Base-by-base conservation (phyloP, 92 coral and sea anemone species). In the Meandrina meandrites region DNA sequence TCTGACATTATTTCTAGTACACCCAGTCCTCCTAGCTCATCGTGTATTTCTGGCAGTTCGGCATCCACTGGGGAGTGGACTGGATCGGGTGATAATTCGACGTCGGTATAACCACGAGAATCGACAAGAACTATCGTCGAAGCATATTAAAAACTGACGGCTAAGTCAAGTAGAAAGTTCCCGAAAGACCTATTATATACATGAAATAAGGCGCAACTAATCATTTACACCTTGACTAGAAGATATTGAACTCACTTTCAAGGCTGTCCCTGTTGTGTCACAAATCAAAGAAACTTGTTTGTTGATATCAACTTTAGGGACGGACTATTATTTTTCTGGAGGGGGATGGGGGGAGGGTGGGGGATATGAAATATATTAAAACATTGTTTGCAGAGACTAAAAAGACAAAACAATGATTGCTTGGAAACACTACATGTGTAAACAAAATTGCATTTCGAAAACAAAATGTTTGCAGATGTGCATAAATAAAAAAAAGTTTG, bases 1-100 rank as follows among this genome's bases (percentile, higher is more conserved):
- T 62, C 82, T 21, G 89, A 79, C 11, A 77, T 77, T 7, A 37
- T 76, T 57, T 92, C 94, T 16, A 90, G 86, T 60, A 90, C 93
- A 32, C 93, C 95, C 50, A 92, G 95, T 56, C 93, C 95, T 21
- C 88, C 82, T 50, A 92, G 95, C 80, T 91, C 94, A 14, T 91
- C 89, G 15, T 76, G 90, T 32, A 54, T 84, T 60, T 91, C 94
- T 28, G 86, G 89, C 40, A 91, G 94, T 36, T 88, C 94, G 50
- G 91, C 74, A 16, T 86, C 89, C 8, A 86, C 89, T 9, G 85
- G 89, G 19, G 89, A 86, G 48, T 86, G 89, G 89, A 86, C 89
- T 34, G 89, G 89, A 13, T 79, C 84, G 9, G 89, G 84, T 14
- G 85, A 79, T 36, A 72, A 86, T 79, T 69, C 89, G 31, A 85